Evolutionary conservation across 1,140 invertebrate genomes (phyloP).

Genomic region (Camponotus vicinus): DNA sequence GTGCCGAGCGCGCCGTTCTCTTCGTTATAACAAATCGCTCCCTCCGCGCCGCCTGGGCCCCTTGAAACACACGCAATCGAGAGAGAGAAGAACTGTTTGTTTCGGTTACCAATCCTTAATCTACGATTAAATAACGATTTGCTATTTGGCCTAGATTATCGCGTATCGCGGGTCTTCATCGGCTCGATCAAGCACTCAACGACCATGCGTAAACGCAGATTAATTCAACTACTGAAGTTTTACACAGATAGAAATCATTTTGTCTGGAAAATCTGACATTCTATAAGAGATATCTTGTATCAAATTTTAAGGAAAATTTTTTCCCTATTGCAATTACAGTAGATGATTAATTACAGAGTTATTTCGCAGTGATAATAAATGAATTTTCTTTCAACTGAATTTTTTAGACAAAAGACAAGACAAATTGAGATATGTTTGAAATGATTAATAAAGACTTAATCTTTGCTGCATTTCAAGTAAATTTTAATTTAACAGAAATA

Average conservation of each 20-base stretch:
- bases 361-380: not conserved
- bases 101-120: conserved; percentile 74
- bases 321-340: not conserved
- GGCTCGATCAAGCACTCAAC: conserved; percentile 30
- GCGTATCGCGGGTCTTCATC: conserved; percentile 64
- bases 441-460: not conserved
- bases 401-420: not conserved
- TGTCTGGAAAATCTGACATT: not conserved
- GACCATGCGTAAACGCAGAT: conserved; percentile 3
- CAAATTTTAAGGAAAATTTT: not conserved
- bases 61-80: conserved; percentile 67
- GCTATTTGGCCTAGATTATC: conserved; percentile 77
- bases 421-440: not conserved
- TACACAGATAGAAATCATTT: conserved; percentile 16
- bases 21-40: conserved; percentile 79
- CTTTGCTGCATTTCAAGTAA: not conserved
- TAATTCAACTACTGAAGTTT: conserved; percentile 9
- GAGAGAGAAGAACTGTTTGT: conserved; percentile 65
- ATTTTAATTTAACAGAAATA: not conserved
- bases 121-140: conserved; percentile 78
- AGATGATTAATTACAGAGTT: not conserved
- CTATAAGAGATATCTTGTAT: no score
- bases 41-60: conserved; percentile 31
- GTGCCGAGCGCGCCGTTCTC: conserved; percentile 72
- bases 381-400: not conserved